Evolutionary conservation across 2,888 invertebrate genomes (phyloP).

Genomic region (Tiliacea citrago): DNA sequence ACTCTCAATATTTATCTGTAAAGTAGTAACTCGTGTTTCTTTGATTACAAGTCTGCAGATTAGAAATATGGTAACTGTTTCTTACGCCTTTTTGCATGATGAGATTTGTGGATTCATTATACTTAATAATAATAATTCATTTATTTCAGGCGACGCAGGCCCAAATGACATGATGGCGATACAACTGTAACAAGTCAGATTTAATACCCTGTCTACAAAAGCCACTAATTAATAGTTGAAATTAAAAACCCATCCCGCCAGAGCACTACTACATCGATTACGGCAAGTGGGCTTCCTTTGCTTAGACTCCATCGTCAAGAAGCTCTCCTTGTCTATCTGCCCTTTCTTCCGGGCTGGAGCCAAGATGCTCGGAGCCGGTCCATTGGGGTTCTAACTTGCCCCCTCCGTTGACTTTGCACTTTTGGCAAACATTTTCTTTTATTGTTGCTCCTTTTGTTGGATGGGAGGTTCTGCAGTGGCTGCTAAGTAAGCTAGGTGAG

Average conservation of each 20-base stretch:
- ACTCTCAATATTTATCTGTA: slow-evolving; percentile 30
- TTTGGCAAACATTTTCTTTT: not conserved
- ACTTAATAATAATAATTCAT: too few species aligned
- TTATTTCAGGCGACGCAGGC: too few species aligned
- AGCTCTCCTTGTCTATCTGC: too few species aligned
- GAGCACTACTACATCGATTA: not conserved
- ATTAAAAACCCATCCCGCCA: too few species aligned
- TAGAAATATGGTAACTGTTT: slow-evolving; percentile 16
- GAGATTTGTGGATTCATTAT: not conserved
- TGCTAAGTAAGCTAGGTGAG: not conserved
- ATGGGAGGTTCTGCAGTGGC: not conserved
- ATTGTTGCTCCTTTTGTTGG: not conserved
- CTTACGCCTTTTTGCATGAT: not conserved
- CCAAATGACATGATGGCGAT: too few species aligned
- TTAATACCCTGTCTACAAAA: too few species aligned
- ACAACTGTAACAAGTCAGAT: too few species aligned
- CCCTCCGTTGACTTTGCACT: not conserved
- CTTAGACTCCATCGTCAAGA: too few species aligned
- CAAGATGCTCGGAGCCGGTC: too few species aligned
- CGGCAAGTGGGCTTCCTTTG: too few species aligned
- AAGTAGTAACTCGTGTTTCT: slow-evolving; percentile 20
- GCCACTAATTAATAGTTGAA: too few species aligned
- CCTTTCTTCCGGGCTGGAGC: too few species aligned
- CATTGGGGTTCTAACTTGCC: not conserved
- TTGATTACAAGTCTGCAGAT: slow-evolving; percentile 30